These are phyloP conservation scores for Leptinotarsa lineolata DNA, from an alignment of 1,140 invertebrate species.

Conservation along the genomic window DNA sequence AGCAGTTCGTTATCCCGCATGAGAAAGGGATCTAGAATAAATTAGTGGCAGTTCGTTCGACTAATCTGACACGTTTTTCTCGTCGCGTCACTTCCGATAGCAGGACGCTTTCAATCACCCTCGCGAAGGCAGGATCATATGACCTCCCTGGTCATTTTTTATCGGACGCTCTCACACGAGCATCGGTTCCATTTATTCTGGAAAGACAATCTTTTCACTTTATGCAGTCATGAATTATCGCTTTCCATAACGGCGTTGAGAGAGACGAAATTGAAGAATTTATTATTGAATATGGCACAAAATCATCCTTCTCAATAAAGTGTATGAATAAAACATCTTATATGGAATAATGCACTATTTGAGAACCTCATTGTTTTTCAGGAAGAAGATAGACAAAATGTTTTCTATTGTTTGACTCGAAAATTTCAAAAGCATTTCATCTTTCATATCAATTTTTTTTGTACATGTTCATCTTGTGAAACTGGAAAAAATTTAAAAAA, in stretches of 20 bases:
- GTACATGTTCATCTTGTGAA: too few species aligned
- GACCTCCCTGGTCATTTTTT: constrained; percentile 2
- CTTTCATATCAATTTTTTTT: too few species aligned
- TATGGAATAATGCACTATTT: too few species aligned
- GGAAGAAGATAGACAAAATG: too few species aligned
- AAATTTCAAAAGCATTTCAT: too few species aligned
- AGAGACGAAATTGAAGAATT: not conserved
- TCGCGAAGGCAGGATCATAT: not conserved
- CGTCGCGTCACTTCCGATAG: not conserved
- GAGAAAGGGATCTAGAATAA: constrained; percentile 3
- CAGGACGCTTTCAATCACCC: not conserved
- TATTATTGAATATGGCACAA: not conserved
- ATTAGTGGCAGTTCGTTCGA: not conserved
- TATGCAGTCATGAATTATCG: constrained; percentile 2
- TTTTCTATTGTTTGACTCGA: too few species aligned
- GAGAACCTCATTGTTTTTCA: too few species aligned
- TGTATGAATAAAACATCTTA: too few species aligned
- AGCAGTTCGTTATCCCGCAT: not conserved
- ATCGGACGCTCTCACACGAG: not conserved
- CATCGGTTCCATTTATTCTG: not conserved
- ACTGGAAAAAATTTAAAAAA: too few species aligned
- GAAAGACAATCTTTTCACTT: constrained; percentile 3
- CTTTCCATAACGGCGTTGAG: not conserved
- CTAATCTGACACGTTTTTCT: constrained; percentile 6
- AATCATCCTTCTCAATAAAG: not conserved